Conservation (phyloP, 2,888 invertebrate genomes). For the Pomacea canaliculata region DNA sequence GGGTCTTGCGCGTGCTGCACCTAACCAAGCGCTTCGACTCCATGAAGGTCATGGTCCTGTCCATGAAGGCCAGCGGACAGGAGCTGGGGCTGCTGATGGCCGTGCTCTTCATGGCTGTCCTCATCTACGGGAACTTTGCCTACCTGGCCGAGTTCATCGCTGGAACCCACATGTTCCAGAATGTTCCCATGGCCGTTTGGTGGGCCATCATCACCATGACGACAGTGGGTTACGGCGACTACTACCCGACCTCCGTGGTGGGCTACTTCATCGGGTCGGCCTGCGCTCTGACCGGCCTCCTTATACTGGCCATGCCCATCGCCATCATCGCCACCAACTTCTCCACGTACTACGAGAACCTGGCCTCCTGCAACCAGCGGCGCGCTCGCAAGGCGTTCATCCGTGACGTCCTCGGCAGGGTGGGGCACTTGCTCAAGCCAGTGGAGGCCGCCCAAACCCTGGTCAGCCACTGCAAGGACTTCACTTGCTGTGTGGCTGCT, state of each 20-base stretch:
- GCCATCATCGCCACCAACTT: slow-evolving; percentile 59
- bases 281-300: slow-evolving; percentile 54
- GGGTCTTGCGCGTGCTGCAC: slow-evolving; percentile 28
- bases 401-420: slow-evolving; percentile 6
- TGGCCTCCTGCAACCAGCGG: slow-evolving; percentile 30
- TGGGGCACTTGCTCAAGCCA: background rate
- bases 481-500: background rate
- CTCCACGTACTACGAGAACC: slow-evolving; percentile 42
- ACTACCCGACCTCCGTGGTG: slow-evolving; percentile 39
- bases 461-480: background rate
- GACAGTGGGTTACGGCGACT: slow-evolving; percentile 61
- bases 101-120: slow-evolving; percentile 52
- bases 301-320: slow-evolving; percentile 53
- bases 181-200: slow-evolving; percentile 54
- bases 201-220: slow-evolving; percentile 63
- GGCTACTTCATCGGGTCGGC: slow-evolving; percentile 51
- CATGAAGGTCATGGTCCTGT: slow-evolving; percentile 46
- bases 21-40: slow-evolving; percentile 27
- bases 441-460: background rate
- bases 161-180: slow-evolving; percentile 39
- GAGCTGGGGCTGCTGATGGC: slow-evolving; percentile 56
- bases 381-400: slow-evolving; percentile 20
- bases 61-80: slow-evolving; percentile 50
- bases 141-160: slow-evolving; percentile 50
- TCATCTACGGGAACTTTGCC: slow-evolving; percentile 59